Percentiles rank a stretch among this genome's conserved stretches.
Evolutionary conservation across 2,888 invertebrate species (phyloP).

Genomic region (Adineta ricciae): DNA sequence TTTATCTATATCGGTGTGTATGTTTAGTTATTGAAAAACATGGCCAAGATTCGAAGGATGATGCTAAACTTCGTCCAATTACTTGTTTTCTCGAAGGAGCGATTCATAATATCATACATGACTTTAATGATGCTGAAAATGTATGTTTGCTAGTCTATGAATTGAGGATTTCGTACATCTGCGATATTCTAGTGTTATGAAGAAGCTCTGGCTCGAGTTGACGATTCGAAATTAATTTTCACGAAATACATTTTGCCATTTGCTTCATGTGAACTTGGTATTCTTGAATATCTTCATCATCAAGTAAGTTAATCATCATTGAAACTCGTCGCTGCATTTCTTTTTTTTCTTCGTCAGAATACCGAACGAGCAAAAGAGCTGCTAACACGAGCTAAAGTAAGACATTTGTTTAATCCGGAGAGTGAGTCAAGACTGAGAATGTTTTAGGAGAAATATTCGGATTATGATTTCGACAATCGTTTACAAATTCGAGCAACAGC

Average conservation of each 20-base stretch:
- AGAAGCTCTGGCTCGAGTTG: constrained; percentile 52
- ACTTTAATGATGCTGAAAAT: constrained; percentile 42
- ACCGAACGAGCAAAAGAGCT: background rate
- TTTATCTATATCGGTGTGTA: no score
- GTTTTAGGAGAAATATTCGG: background rate
- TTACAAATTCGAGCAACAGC: constrained; percentile 4
- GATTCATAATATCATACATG: constrained; percentile 41
- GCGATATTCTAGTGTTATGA: constrained; percentile 42
- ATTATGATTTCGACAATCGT: constrained; percentile 11
- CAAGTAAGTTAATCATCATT: background rate
- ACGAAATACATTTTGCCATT: constrained; percentile 58
- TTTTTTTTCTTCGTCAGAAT: background rate
- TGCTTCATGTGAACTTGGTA: constrained; percentile 58
- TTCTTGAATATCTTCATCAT: background rate
- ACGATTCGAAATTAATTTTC: constrained; percentile 36
- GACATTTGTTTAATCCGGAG: background rate
- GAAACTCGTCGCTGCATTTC: background rate
- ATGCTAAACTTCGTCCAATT: constrained; percentile 40
- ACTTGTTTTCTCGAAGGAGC: constrained; percentile 46
- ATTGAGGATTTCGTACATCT: background rate
- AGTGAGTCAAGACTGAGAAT: background rate
- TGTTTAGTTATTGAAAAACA: background rate
- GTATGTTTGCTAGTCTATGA: constrained; percentile 36
- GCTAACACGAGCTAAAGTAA: constrained; percentile 12
- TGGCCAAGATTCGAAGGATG: constrained; percentile 21